These are phyloP conservation scores for Pteruthius melanotis DNA, from an alignment of 2,113 vertebrate genomes.

Conservation along the genomic window DNA sequence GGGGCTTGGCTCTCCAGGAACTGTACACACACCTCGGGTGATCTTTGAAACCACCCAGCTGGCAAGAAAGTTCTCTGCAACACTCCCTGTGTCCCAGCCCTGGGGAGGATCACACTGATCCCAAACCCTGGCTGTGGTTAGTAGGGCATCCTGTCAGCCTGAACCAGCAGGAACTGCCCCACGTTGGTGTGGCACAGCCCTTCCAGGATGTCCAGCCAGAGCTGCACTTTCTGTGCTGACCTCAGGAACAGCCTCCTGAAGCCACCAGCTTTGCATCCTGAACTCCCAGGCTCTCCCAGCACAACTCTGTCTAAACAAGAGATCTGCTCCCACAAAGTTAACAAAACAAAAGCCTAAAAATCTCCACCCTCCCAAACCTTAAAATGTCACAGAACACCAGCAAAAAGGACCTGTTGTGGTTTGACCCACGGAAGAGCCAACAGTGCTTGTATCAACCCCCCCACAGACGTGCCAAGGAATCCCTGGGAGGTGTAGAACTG, in stretches of 20 bases:
- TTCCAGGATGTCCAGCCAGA: not conserved
- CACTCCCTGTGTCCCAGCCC: not conserved
- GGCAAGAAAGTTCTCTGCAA: not conserved
- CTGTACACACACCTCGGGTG: not conserved
- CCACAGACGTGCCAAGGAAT: not conserved
- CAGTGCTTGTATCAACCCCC: not conserved
- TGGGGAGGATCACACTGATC: not conserved
- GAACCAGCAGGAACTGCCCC: not conserved
- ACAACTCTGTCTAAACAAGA: not conserved
- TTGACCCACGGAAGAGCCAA: not conserved
- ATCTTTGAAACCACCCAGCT: slow-evolving; percentile 14
- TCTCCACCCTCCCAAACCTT: not conserved
- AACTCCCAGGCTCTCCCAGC: not conserved
- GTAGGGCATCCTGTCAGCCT: not conserved
- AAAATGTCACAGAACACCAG: not conserved
- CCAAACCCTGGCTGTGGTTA: not conserved
- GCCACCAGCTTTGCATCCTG: not conserved
- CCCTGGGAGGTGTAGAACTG: not conserved
- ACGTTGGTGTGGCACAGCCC: fast-evolving
- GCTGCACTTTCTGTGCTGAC: not conserved
- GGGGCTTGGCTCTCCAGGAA: not conserved
- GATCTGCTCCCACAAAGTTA: not conserved
- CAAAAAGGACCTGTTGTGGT: not conserved
- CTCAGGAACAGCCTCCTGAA: not conserved
- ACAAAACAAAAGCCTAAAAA: not conserved